A percentile compares a stretch with the other conserved stretches of the same genome.
Conservation (phyloP, 2,797 vertebrate species). For the Peromyscus aztecus region DNA sequence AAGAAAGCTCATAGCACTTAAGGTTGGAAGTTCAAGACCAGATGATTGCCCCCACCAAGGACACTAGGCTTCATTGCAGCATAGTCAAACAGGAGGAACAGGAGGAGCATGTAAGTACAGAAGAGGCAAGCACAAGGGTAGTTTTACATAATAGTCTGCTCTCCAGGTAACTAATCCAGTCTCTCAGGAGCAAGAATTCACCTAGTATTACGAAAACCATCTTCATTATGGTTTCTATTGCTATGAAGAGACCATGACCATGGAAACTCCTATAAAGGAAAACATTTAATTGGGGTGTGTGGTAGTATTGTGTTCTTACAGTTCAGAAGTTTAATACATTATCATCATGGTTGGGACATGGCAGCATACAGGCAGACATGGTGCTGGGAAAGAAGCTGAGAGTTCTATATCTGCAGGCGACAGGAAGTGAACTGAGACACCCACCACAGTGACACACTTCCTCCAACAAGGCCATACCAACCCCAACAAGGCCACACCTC, state of each 20-base stretch:
- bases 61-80: no score
- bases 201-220: not conserved
- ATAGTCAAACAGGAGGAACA: no score
- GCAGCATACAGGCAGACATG: not conserved
- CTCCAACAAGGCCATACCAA: not conserved
- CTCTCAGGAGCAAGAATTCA: not conserved
- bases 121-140: not conserved
- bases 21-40: not conserved
- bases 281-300: not conserved
- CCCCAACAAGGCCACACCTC: not conserved
- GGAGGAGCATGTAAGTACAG: not conserved
- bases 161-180: not conserved
- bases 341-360: not conserved
- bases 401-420: not conserved
- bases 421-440: not conserved
- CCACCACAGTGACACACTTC: not conserved
- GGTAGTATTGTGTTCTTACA: no score
- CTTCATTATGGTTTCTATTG: not conserved
- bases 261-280: not conserved
- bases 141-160: not conserved
- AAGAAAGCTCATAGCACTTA: not conserved
- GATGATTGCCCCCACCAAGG: no score
- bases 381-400: not conserved
- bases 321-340: not conserved
- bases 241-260: not conserved